phyloP scores from a whole-genome alignment of 2,797 vertebrate species.

The Sebastes oblongus region DNA sequence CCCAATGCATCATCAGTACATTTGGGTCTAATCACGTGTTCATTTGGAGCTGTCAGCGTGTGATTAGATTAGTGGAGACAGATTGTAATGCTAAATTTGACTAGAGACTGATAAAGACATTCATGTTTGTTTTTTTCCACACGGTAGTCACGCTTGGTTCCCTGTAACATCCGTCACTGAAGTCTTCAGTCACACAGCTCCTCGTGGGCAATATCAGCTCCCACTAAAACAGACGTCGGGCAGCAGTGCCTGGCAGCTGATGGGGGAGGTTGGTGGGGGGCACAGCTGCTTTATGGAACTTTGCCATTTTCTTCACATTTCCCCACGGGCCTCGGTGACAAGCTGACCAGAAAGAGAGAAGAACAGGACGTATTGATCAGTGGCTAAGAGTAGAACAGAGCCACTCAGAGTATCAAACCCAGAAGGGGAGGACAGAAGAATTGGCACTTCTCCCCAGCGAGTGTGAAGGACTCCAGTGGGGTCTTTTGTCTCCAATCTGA shows the following conservation, averaged over 20 bases:
- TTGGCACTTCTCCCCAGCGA: conserved; percentile 60
- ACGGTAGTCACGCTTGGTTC: not conserved
- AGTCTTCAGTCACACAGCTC: not conserved
- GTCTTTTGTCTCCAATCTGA: conserved; percentile 70
- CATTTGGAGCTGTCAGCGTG: not conserved
- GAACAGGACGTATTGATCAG: conserved; percentile 73
- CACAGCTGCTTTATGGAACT: conserved; percentile 53
- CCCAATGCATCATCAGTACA: not conserved
- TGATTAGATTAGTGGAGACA: not conserved
- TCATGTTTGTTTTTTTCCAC: not conserved
- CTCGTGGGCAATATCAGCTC: conserved; percentile 13
- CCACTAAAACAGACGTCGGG: conserved; percentile 27
- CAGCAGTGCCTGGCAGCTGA: conserved; percentile 31
- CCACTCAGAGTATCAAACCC: conserved; percentile 58
- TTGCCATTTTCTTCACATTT: conserved; percentile 58
- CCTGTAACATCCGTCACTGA: not conserved
- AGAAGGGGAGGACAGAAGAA: conserved; percentile 59
- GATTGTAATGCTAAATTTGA: not conserved
- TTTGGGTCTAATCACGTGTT: not conserved
- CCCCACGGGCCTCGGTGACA: conserved; percentile 58
- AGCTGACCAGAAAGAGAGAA: conserved; percentile 57
- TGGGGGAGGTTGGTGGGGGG: not conserved
- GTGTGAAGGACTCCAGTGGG: conserved; percentile 61
- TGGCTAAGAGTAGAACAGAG: conserved; percentile 67
- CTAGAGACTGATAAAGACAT: not conserved